These are phyloP conservation scores for Brachionus rotundiformis DNA, from an alignment of 1,140 invertebrate genomes.

Conservation along the genomic window DNA sequence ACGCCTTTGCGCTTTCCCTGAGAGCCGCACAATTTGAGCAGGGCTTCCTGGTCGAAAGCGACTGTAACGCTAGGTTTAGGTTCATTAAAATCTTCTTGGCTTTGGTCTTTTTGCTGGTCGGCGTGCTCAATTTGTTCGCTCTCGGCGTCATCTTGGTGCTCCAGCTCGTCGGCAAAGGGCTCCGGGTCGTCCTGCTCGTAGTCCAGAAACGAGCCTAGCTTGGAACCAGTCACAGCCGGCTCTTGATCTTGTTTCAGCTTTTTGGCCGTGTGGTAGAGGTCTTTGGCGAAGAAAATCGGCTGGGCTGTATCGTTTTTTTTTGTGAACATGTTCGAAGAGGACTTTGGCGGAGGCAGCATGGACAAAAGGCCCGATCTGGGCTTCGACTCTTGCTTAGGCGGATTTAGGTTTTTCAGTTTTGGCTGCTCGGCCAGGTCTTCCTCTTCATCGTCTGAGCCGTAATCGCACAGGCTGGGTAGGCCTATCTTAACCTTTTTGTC, in stretches of 20 bases:
- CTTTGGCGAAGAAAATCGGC: not conserved
- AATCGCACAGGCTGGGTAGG: constrained; percentile 7
- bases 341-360: constrained; percentile 39
- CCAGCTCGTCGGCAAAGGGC: not conserved
- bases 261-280: not conserved
- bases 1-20: not conserved
- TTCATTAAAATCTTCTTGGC: not conserved
- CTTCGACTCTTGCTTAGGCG: not conserved
- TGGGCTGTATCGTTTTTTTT: not conserved
- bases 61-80: not conserved
- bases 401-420: constrained; percentile 40
- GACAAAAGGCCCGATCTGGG: constrained; percentile 25
- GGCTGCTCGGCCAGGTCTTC: not conserved
- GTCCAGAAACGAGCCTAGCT: not conserved
- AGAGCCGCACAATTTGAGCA: constrained; percentile 35
- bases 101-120: not conserved
- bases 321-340: not conserved
- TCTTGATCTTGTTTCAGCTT: not conserved
- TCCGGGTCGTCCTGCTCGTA: not conserved
- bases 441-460: constrained; percentile 9
- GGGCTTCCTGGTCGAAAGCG: constrained; percentile 28
- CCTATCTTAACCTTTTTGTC: constrained; percentile 31
- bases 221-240: not conserved
- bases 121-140: not conserved
- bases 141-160: not conserved